Base-by-base conservation (phyloP, 2,888 invertebrate genomes). In the Melieria omissa region DNA sequence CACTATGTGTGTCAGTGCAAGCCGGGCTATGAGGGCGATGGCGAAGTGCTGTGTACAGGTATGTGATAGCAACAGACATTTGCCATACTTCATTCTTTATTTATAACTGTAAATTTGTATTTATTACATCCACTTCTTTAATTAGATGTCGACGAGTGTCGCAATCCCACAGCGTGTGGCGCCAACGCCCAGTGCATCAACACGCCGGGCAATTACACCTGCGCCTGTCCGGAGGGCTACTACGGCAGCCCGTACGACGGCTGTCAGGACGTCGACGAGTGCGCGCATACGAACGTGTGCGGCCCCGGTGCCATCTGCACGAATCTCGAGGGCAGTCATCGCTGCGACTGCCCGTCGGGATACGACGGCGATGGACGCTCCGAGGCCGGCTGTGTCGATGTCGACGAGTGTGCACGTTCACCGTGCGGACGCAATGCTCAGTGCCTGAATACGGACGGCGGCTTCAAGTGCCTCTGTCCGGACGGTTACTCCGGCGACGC, bases 1-100 rank as follows among this genome's bases (percentile, higher is more conserved):
- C 95, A 96, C 89, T 97, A 95, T 88, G 92, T 96, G 80, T 97
- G 97, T 89, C 96, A 96, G 89, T 97, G 97, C 88, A 92, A 93
- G 82, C 91, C 95, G 73, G 97, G 97, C 71, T 97, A 92, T 83
- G 93, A 94, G 87, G 97, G 97, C 74, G 95, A 97, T 81, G 97
- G 96, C 55, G 96, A 96, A 89, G 92, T 92, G 80, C 91, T 92
- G 84, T 97, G 97, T 88, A 89, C 90, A 88, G 94, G 94, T 94
- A 88, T 2, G 29, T 29, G 29, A 29, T 3, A 29, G 29, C 29
- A 29, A 29, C 29, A 29, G 29, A 29, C 29, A 29, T 29, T 29
- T 29, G 29, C 29, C 29, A 2, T 29, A 29, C 29, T 29, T 3
- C 29, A 29, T 29, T 29, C 29, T 29, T 3, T 29, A 29, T 29